Conservation (phyloP, 1,140 invertebrate species). For the Papilio glaucus region DNA sequence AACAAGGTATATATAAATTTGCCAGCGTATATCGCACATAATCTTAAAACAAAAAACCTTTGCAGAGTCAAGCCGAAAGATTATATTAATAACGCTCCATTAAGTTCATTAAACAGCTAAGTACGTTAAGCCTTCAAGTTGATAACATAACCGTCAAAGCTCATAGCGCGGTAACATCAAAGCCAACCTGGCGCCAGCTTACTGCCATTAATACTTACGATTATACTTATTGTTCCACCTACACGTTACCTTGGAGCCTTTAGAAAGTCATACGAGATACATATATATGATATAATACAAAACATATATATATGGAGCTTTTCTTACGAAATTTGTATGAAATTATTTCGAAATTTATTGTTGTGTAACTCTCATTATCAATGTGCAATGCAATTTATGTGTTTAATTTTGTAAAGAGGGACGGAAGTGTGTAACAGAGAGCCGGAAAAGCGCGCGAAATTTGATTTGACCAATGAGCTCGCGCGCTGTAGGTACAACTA, state of each 20-base stretch:
- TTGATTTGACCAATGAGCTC: too few relatives aligned
- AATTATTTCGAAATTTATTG: too few relatives aligned
- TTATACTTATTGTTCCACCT: not conserved
- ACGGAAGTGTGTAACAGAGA: too few relatives aligned
- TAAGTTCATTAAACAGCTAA: not conserved
- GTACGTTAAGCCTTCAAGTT: not conserved
- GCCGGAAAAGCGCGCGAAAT: too few relatives aligned
- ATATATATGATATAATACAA: too few relatives aligned
- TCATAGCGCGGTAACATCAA: not conserved
- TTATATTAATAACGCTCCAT: not conserved
- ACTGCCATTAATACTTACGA: not conserved
- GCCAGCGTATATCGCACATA: not conserved
- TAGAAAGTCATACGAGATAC: not conserved
- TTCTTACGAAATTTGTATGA: too few relatives aligned
- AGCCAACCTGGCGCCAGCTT: not conserved
- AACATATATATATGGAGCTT: too few relatives aligned
- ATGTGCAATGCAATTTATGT: too few relatives aligned
- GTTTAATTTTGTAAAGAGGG: too few relatives aligned
- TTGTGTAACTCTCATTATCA: too few relatives aligned
- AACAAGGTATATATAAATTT: too few relatives aligned
- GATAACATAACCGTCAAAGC: constrained; percentile 9
- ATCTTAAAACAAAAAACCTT: not conserved
- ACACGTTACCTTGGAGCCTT: not conserved
- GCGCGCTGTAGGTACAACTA: too few relatives aligned
- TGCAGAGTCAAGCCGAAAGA: not conserved